Evolutionary conservation across 2,113 vertebrate species (phyloP).

Genomic region (Psilopsiagon aymara): DNA sequence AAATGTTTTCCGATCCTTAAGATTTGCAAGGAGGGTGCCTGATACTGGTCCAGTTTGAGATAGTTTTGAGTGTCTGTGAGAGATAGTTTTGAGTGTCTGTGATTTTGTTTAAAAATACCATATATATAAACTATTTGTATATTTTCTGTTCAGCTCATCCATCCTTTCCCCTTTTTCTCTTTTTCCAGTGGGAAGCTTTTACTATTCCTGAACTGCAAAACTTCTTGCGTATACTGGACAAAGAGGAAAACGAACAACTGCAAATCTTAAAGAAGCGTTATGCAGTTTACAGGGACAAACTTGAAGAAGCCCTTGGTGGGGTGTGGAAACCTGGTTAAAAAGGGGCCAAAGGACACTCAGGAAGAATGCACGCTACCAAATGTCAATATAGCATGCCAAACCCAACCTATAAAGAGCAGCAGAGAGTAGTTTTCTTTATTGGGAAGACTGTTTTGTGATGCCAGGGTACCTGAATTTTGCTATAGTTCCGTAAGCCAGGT

Average conservation of each 20-base stretch:
- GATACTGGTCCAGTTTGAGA: neutral
- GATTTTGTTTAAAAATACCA: neutral
- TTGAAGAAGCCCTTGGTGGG: slow-evolving; percentile 85
- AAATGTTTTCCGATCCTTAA: neutral
- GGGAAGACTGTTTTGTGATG: slow-evolving; percentile 54
- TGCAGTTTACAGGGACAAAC: slow-evolving; percentile 81
- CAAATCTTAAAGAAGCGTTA: slow-evolving; percentile 84
- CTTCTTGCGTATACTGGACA: slow-evolving; percentile 93
- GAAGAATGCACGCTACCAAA: slow-evolving; percentile 6
- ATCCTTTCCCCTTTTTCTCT: neutral
- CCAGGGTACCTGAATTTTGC: slow-evolving; percentile 40
- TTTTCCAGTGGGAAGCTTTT: slow-evolving; percentile 93
- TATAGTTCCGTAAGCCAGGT: slow-evolving; percentile 43
- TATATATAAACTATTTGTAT: neutral
- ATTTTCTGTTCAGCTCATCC: neutral
- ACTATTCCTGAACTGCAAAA: slow-evolving; percentile 93
- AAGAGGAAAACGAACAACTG: slow-evolving; percentile 91
- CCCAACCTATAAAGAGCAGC: neutral
- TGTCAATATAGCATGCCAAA: slow-evolving; percentile 56
- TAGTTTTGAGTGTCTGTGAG: neutral
- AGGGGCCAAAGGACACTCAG: slow-evolving; percentile 15
- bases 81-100: neutral
- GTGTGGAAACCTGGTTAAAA: slow-evolving; percentile 77
- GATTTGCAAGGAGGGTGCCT: neutral
- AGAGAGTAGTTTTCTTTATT: slow-evolving; percentile 59